Conservation (phyloP, 1,140 invertebrate genomes). For the Oryzaephilus surinamensis region DNA sequence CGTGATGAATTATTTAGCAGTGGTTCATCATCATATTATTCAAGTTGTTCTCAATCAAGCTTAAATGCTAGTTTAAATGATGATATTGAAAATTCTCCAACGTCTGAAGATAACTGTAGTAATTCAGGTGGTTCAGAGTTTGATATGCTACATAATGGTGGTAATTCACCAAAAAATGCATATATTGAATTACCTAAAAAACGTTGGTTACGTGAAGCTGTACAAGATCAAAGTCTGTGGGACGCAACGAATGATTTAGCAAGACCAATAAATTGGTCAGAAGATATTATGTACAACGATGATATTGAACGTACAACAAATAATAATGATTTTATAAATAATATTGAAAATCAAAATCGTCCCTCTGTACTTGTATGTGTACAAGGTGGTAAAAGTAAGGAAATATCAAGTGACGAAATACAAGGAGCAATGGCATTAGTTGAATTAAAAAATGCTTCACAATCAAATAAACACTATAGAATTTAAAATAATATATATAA, state of each 20-base stretch:
- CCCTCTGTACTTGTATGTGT: slow-evolving; percentile 45
- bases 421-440: slow-evolving; percentile 54
- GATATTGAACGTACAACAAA: slow-evolving; percentile 4
- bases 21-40: slow-evolving; percentile 18
- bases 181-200: slow-evolving; percentile 46
- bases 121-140: slow-evolving; percentile 17
- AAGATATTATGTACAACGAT: slow-evolving; percentile 13
- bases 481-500: too few relatives aligned
- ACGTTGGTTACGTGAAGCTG: slow-evolving; percentile 49
- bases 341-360: slow-evolving; percentile 40
- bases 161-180: slow-evolving; percentile 2
- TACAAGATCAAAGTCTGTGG: slow-evolving; percentile 41
- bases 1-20: slow-evolving; percentile 18
- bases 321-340: slow-evolving; percentile 5
- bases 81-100: slow-evolving; percentile 26
- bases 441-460: slow-evolving; percentile 41
- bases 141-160: too few relatives aligned
- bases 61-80: slow-evolving; percentile 11
- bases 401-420: slow-evolving; percentile 32
- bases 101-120: slow-evolving; percentile 19
- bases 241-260: slow-evolving; percentile 39
- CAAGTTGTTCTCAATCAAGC: slow-evolving; percentile 17
- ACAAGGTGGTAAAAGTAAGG: slow-evolving; percentile 35
- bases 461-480: too few relatives aligned
- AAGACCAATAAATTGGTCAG: slow-evolving; percentile 33